These are phyloP conservation scores for Thomomys bottae DNA, from an alignment of 2,113 vertebrate genomes.

Conservation along the genomic window DNA sequence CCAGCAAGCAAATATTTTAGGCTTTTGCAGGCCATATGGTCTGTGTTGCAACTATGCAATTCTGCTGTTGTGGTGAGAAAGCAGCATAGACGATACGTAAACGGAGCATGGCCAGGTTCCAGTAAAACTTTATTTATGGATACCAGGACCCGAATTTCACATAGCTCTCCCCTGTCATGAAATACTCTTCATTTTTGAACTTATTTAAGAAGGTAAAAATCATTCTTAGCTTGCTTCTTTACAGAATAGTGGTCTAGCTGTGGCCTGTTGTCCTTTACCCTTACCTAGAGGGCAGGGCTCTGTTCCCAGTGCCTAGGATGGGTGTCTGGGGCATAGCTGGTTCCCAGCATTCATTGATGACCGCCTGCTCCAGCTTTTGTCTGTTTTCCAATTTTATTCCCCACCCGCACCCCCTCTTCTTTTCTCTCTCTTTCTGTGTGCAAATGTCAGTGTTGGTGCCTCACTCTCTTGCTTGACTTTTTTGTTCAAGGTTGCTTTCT, in stretches of 20 bases:
- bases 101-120: slow-evolving; percentile 66
- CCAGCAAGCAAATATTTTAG: slow-evolving; percentile 61
- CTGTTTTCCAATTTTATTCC: neutral
- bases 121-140: slow-evolving; percentile 77
- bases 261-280: neutral
- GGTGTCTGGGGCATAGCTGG: neutral
- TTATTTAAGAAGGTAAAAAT: slow-evolving; percentile 34
- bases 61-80: slow-evolving; percentile 62
- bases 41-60: slow-evolving; percentile 42
- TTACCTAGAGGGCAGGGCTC: neutral
- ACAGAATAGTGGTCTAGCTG: neutral
- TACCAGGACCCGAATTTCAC: slow-evolving; percentile 57
- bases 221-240: neutral
- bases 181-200: slow-evolving; percentile 43
- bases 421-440: no score
- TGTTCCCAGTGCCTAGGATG: neutral
- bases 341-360: neutral
- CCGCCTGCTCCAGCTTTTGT: neutral
- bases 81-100: slow-evolving; percentile 71
- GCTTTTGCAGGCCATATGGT: slow-evolving; percentile 70
- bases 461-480: no score
- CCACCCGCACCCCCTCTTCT: no score
- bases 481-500: no score
- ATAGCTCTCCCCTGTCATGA: slow-evolving; percentile 38
- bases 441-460: no score